Evolutionary conservation across 2,113 vertebrate species (phyloP).

Genomic region (Mola mola): DNA sequence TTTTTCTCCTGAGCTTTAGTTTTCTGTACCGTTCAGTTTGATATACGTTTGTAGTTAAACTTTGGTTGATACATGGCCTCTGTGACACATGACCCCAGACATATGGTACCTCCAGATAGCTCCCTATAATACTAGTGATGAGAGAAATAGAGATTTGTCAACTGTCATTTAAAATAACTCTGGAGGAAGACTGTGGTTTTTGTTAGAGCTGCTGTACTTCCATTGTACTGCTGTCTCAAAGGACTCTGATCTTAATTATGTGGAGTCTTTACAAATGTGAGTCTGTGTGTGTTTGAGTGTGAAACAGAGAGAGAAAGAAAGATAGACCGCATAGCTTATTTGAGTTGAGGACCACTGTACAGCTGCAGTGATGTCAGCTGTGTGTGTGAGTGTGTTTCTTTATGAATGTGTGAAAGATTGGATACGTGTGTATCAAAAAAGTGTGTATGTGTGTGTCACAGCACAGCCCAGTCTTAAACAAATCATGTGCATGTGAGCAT

Average conservation of each 20-base stretch:
- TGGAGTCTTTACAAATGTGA: slow-evolving; percentile 20
- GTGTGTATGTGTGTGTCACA: slow-evolving; percentile 5
- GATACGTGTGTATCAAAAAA: neutral
- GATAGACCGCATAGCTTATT: slow-evolving; percentile 53
- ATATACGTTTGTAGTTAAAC: too few relatives aligned
- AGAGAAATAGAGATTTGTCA: slow-evolving; percentile 15
- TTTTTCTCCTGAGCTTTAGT: too few relatives aligned
- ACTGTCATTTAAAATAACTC: slow-evolving; percentile 26
- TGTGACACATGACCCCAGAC: slow-evolving; percentile 11
- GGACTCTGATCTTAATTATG: slow-evolving; percentile 50
- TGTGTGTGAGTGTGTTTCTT: too few relatives aligned
- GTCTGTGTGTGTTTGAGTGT: slow-evolving; percentile 13
- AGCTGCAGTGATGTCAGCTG: slow-evolving; percentile 68
- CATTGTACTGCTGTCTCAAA: slow-evolving; percentile 3
- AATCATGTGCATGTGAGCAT: slow-evolving; percentile 11
- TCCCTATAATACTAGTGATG: neutral
- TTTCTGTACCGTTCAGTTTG: too few relatives aligned
- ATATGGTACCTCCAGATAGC: neutral
- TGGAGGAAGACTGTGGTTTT: slow-evolving; percentile 6
- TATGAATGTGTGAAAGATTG: neutral
- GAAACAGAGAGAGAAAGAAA: neutral
- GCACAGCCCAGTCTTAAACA: slow-evolving; percentile 8
- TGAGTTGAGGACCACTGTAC: slow-evolving; percentile 54
- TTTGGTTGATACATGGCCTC: too few relatives aligned
- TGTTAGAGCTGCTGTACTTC: slow-evolving; percentile 22